Evolutionary conservation across 2,888 invertebrate species (phyloP).

Genomic region (Cantharis flavilabris): DNA sequence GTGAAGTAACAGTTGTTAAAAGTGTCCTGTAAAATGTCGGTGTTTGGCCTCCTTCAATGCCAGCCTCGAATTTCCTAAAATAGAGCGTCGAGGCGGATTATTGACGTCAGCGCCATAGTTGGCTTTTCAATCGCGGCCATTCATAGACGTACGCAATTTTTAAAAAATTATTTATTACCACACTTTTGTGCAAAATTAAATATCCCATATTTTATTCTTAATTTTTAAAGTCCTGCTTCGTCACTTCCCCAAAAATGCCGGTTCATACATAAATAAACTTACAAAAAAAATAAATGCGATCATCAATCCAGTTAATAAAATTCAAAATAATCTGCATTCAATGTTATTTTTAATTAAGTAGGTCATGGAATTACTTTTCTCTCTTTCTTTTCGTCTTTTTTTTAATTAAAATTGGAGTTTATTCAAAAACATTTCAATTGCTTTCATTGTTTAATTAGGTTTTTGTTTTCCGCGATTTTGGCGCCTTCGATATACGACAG

Average conservation of each 20-base stretch:
- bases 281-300: not conserved
- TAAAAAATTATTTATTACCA: not conserved
- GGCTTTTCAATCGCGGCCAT: slow-evolving; percentile 27
- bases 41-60: slow-evolving; percentile 34
- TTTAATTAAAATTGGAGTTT: not conserved
- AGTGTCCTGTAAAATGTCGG: not conserved
- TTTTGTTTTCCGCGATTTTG: not conserved
- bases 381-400: not conserved
- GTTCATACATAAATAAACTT: not conserved
- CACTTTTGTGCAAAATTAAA: not conserved
- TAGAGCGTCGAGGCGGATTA: slow-evolving; percentile 38
- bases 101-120: slow-evolving; percentile 37
- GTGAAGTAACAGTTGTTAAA: slow-evolving; percentile 18
- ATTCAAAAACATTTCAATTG: not conserved
- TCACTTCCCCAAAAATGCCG: not conserved
- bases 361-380: not conserved
- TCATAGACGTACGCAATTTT: not conserved
- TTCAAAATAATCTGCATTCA: not conserved
- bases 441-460: not conserved
- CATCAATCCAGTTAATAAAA: not conserved
- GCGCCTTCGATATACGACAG: not conserved
- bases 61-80: slow-evolving; percentile 41
- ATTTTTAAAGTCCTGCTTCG: not conserved
- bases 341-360: not conserved
- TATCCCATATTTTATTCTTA: not conserved